Percentiles rank a stretch among this genome's conserved stretches.
These are phyloP conservation scores for Drosophila truncata DNA, from an alignment of 1,140 invertebrate species.

Conservation along the genomic window DNA sequence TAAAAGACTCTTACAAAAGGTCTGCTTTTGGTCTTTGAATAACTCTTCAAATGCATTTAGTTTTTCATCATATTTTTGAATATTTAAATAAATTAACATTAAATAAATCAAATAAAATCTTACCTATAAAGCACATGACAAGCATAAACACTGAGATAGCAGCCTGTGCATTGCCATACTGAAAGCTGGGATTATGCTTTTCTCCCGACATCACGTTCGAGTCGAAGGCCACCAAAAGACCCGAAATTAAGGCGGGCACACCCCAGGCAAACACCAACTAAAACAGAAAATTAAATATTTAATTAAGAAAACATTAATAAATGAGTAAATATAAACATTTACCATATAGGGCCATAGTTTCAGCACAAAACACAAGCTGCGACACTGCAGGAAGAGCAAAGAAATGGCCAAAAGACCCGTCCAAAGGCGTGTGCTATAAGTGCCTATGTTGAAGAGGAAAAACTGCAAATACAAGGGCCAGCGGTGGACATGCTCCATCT, in stretches of 20 bases:
- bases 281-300: conserved; percentile 60
- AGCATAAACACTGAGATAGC: conserved; percentile 89
- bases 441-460: conserved; percentile 89
- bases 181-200: conserved; percentile 92
- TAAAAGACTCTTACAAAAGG: not conserved
- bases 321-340: not conserved
- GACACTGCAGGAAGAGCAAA: conserved; percentile 92
- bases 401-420: conserved; percentile 92
- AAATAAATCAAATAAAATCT: not conserved
- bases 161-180: conserved; percentile 91
- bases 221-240: conserved; percentile 87
- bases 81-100: not conserved
- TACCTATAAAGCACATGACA: conserved; percentile 89
- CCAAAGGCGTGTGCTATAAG: conserved; percentile 93
- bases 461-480: conserved; percentile 90
- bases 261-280: conserved; percentile 92
- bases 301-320: not conserved
- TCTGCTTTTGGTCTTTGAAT: conserved; percentile 5
- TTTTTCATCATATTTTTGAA: conserved; percentile 37
- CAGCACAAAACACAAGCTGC: conserved; percentile 92
- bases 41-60: conserved; percentile 58
- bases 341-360: conserved; percentile 88
- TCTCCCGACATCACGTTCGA: conserved; percentile 86
- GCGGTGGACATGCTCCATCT: conserved; percentile 85
- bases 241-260: conserved; percentile 86